Evolutionary conservation across 2,797 vertebrate genomes (phyloP), one percentile per base, ranked within the genome.

Genomic region (Rousettus madagascariensis): DNA sequence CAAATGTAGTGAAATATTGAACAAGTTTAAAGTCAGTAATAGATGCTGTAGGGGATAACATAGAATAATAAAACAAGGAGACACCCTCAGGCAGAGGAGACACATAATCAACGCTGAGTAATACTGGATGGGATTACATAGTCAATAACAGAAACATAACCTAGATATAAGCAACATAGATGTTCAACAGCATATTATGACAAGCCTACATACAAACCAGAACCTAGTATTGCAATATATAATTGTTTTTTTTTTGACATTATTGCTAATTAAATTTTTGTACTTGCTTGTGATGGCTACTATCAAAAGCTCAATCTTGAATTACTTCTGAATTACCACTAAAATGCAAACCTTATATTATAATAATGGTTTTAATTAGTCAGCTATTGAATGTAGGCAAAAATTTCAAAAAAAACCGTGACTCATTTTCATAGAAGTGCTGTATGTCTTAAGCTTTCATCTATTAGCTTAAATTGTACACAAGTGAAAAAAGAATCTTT

Each of bases 291-390:
- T 17, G 84, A 80, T 96, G 92, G 86, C 46, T 95, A 63, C 93
- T 94, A 95, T 92, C 61, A 94, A 59, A 90, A 96, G 59, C 9
- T 9, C 41, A 65, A 43, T 86, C 69, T 94, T 30, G 86, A 96
- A 92, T 22, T 2, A 93, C 63, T 63, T 28, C 19, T 46, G 41
- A 91, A 95, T 43, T 92, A 96, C 59, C 72, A 38, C 57, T 86
- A 66, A 83, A 86, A 86, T 68, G 83, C 57, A 89, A 95, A 95
- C 13, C 17, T 97, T 66, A 63, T 92, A 96, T 96, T 69, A 33
- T 90, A 77, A 95, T 75, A 89, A 61, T 83, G 8, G 9, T 95
- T 97, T 93, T 91, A 97, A 97, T 95, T 95, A 86, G 90, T 91
- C 86, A 93, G 38, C 33, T 97, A 84, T 80, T 89, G 85, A 96